These are phyloP conservation scores for Autographa pulchrina DNA, from an alignment of 2,888 invertebrate species.

Conservation along the genomic window DNA sequence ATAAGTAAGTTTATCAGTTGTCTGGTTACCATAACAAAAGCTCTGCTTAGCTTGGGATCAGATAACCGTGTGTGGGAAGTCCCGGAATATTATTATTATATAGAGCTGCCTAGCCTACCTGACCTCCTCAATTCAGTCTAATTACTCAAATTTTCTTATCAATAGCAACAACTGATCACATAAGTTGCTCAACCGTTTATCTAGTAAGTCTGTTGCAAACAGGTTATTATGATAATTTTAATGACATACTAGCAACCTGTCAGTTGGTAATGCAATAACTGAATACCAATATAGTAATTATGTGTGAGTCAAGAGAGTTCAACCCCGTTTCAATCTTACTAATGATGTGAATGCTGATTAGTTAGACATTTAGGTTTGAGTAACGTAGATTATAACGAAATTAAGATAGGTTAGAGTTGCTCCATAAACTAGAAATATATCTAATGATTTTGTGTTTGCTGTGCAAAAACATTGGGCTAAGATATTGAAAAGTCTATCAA, in stretches of 20 bases:
- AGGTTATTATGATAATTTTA: conserved; percentile 32
- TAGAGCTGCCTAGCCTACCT: too few species aligned
- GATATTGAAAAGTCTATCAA: too few species aligned
- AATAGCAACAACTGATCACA: background rate
- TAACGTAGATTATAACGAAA: conserved; percentile 8
- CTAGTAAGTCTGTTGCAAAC: conserved; percentile 18
- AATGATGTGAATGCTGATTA: conserved; percentile 4
- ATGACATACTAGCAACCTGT: conserved; percentile 23
- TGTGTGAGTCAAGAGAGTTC: conserved; percentile 38
- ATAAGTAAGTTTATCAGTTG: too few species aligned
- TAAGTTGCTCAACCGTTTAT: conserved; percentile 22
- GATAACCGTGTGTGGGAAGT: too few species aligned
- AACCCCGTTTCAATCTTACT: conserved; percentile 12
- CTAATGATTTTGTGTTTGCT: too few species aligned
- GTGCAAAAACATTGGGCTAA: too few species aligned
- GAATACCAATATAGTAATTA: conserved; percentile 44
- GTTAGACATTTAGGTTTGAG: background rate
- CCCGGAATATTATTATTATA: too few species aligned
- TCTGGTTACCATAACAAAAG: too few species aligned
- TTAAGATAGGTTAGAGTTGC: background rate
- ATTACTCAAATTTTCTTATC: conserved; percentile 14
- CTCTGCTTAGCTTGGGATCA: too few species aligned
- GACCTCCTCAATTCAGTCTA: background rate
- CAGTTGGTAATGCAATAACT: conserved; percentile 38
- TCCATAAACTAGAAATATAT: background rate